Evolutionary conservation across 2,888 invertebrate species (phyloP).

Genomic region (Cheilosia urbana): DNA sequence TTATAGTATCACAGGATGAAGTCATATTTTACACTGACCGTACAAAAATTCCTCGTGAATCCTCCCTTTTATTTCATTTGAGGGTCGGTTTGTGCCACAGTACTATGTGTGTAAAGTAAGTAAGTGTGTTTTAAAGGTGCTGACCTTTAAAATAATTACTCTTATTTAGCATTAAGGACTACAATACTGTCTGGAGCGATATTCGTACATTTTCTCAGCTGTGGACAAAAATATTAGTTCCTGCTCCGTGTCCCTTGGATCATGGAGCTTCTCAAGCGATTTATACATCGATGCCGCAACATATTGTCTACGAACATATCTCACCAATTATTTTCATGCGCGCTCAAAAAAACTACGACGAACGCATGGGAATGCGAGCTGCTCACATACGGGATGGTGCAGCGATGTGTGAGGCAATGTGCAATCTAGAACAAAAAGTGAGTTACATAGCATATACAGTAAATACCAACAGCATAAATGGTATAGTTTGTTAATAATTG

Average conservation of each 20-base stretch:
- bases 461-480: too few species aligned
- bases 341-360: constrained; percentile 93
- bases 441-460: constrained; percentile 77
- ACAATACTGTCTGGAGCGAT: constrained; percentile 89
- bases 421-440: constrained; percentile 88
- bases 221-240: constrained; percentile 88
- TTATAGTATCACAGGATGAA: constrained; percentile 87
- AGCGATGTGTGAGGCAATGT: constrained; percentile 94
- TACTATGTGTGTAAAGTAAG: constrained; percentile 87
- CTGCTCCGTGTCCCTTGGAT: constrained; percentile 88
- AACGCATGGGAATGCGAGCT: constrained; percentile 91
- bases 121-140: constrained; percentile 36
- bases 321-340: constrained; percentile 94
- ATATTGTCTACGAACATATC: constrained; percentile 86
- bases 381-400: constrained; percentile 95
- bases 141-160: not conserved
- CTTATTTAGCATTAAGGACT: constrained; percentile 87
- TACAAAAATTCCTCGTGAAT: constrained; percentile 87
- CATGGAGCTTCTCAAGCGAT: constrained; percentile 89
- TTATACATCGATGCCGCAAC: constrained; percentile 85
- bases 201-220: constrained; percentile 87
- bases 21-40: constrained; percentile 89
- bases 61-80: constrained; percentile 85
- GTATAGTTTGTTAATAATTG: not conserved
- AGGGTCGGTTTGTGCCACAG: constrained; percentile 86